Conservation (phyloP, 2,888 invertebrate species). For the Eupithecia exiguata region DNA sequence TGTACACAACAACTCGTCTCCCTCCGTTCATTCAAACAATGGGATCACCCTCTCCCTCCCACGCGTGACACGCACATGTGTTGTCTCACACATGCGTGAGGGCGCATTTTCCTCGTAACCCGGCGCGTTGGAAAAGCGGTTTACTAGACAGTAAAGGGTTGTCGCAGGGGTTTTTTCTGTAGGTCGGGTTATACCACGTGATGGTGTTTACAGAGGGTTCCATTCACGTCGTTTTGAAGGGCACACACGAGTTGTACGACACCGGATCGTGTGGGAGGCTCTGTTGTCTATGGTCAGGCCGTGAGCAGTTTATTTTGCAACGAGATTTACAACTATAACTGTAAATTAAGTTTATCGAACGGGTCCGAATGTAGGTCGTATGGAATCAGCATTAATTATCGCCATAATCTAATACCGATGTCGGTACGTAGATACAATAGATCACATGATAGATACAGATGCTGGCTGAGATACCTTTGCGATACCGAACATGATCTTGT, state of each 20-base stretch:
- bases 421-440: constrained; percentile 78
- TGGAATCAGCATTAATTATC: constrained; percentile 84
- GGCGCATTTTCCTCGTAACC: constrained; percentile 41
- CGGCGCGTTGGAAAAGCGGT: constrained; percentile 50
- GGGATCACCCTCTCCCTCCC: constrained; percentile 67
- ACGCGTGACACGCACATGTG: constrained; percentile 71
- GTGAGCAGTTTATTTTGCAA: constrained; percentile 80
- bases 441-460: constrained; percentile 80
- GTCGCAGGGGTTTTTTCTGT: constrained; percentile 42
- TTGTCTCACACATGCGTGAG: constrained; percentile 72
- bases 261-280: constrained; percentile 68
- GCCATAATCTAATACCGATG: constrained; percentile 81
- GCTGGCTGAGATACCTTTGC: background rate
- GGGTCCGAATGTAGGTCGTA: constrained; percentile 81
- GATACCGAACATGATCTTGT: constrained; percentile 8
- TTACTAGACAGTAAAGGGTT: constrained; percentile 40
- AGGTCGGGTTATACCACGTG: constrained; percentile 68
- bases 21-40: constrained; percentile 76
- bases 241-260: constrained; percentile 47
- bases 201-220: constrained; percentile 65
- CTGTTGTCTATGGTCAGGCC: constrained; percentile 80
- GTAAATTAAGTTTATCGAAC: constrained; percentile 83
- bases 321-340: constrained; percentile 83
- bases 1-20: constrained; percentile 74
- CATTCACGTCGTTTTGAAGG: constrained; percentile 61